Conservation (phyloP, 2,113 vertebrate species). For the Colaptes auratus region DNA sequence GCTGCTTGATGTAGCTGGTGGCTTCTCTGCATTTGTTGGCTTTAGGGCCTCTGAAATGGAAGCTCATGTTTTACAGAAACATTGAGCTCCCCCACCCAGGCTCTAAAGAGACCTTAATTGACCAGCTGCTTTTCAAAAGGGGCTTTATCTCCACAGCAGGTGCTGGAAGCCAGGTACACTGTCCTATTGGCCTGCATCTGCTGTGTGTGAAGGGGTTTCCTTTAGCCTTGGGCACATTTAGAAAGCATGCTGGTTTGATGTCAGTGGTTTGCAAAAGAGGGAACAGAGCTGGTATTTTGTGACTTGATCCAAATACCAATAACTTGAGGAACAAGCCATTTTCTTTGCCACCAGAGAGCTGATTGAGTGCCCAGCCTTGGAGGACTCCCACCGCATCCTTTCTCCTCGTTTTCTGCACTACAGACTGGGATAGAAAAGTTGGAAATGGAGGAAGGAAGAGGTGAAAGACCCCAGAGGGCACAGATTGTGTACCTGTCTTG, state of each 20-base stretch:
- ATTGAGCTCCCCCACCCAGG: neutral
- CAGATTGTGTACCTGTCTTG: neutral
- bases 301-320: neutral
- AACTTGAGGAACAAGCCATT: neutral
- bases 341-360: neutral
- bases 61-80: neutral
- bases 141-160: neutral
- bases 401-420: neutral
- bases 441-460: neutral
- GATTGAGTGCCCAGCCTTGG: neutral
- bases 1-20: neutral
- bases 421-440: neutral
- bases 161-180: neutral
- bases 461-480: neutral
- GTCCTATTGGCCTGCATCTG: neutral
- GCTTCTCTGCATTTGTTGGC: neutral
- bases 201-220: neutral
- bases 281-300: neutral
- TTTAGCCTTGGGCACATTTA: neutral
- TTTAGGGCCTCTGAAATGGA: slow-evolving; percentile 17
- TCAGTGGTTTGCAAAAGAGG: neutral
- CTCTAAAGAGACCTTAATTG: neutral
- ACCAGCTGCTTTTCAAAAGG: neutral
- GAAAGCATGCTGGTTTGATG: neutral
- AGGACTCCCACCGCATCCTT: neutral